Evolutionary conservation across 1,140 invertebrate species (phyloP).

Genomic region (Sinonovacula constricta): DNA sequence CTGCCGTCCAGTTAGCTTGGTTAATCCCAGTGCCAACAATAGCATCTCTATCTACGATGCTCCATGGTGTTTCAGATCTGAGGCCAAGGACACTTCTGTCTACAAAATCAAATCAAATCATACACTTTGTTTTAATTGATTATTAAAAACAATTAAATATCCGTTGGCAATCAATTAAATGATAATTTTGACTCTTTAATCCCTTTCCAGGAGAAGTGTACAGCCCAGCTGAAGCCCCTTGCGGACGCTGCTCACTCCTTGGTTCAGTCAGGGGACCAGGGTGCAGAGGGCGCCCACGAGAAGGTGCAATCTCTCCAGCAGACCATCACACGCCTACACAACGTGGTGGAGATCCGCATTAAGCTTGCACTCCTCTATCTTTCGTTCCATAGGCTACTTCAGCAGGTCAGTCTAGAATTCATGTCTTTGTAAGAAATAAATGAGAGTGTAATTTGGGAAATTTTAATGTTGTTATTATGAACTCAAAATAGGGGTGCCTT

Average conservation of each 20-base stretch:
- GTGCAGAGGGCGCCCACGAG: conserved; percentile 80
- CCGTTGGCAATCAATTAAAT: not conserved
- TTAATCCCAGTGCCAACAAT: too few relatives aligned
- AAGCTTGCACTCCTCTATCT: conserved; percentile 83
- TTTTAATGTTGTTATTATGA: too few relatives aligned
- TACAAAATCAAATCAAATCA: too few relatives aligned
- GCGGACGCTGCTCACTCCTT: conserved; percentile 83
- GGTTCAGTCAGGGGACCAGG: conserved; percentile 84
- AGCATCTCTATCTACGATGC: too few relatives aligned
- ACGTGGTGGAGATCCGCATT: conserved; percentile 83
- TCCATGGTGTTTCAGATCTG: too few relatives aligned
- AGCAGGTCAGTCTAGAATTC: conserved; percentile 80
- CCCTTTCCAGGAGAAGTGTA: conserved; percentile 82
- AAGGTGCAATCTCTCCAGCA: conserved; percentile 72
- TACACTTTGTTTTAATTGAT: too few relatives aligned
- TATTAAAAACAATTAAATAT: too few relatives aligned
- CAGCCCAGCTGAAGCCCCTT: conserved; percentile 84
- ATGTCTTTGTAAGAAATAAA: too few relatives aligned
- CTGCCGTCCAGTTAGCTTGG: too few relatives aligned
- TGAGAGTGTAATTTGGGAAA: too few relatives aligned
- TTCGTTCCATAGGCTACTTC: conserved; percentile 86
- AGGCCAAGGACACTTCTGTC: too few relatives aligned
- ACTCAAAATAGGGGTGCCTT: too few relatives aligned
- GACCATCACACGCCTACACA: conserved; percentile 84
- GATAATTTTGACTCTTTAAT: conserved; percentile 51